Evolutionary conservation across 2,797 vertebrate genomes (phyloP), one percentile per base, ranked within the genome.

Genomic region (Argya squamiceps): DNA sequence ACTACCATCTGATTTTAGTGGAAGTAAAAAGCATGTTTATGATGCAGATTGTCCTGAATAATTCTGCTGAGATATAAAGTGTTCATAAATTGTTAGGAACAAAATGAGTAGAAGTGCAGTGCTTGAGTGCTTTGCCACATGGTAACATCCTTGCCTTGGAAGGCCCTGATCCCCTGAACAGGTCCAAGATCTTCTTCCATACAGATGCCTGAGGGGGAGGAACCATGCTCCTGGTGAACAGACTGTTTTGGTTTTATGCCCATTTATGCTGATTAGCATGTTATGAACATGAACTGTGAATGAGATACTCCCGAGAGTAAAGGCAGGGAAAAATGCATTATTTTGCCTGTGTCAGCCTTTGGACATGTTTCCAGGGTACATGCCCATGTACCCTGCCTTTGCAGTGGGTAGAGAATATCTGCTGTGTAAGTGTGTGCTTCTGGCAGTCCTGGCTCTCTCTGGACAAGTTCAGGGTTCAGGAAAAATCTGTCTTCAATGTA

Each of bases 191-290:
- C 9, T 60, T 82, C 71, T 59, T 67, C 26, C 11, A 4, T 78
- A 7, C 0, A 1, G 24, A 56, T 43, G 15, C 20, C 21, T 55
- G 1, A n/a, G 0, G 11, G 37, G n/a, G 18, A 58, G 30, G 21
- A 64, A 53, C 7, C 34, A 4, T 24, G 12, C 5, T 67, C 12
- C 43, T 62, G n/a, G 29, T 30, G 22, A 55, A 17, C 56, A 64
- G 58, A 16, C 11, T 16, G 4, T 23, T 90, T 26, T 29, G 9
- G 70, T 37, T 67, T 8, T 46, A 1, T 10, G 3, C 65, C 1
- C 0, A 7, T 56, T 55, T 56, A 15, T 36, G 20, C 49, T 53
- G 22, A 41, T 44, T 5, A 29, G 18, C 47, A 8, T 32, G 13
- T 52, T 75, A 32, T 32, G 30, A 27, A 18, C 37, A 22, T 2